phyloP scores from a whole-genome alignment of 1,140 invertebrate genomes.

The Temnothorax curvispinosus region DNA sequence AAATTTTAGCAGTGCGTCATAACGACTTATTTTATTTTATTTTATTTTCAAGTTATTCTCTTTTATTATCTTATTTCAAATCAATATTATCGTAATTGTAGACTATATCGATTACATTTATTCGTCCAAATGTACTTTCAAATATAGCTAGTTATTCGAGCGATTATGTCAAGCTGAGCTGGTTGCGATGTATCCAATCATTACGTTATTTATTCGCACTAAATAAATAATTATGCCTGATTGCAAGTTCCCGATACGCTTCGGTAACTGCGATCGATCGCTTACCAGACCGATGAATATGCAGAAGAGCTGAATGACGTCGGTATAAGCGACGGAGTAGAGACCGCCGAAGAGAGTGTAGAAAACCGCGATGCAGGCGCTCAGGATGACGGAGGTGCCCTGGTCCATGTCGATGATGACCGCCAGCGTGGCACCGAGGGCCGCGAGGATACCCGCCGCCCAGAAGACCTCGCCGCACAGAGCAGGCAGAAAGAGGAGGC shows the following conservation, averaged over 20 bases:
- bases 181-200: background rate
- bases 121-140: background rate
- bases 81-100: background rate
- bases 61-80: background rate
- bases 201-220: background rate
- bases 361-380: constrained; percentile 97
- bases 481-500: constrained; percentile 97
- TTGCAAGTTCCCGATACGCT: background rate
- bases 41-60: background rate
- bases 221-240: constrained; percentile 3
- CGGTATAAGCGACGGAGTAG: constrained; percentile 99
- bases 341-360: constrained; percentile 99
- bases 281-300: constrained; percentile 98
- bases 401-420: constrained; percentile 99
- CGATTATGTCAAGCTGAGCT: too few relatives aligned
- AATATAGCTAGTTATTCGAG: background rate
- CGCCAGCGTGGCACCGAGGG: constrained; percentile 96
- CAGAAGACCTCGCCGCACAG: constrained; percentile 99
- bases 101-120: background rate
- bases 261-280: background rate
- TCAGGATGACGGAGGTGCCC: constrained; percentile 96
- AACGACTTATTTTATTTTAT: background rate
- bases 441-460: constrained; percentile 98
- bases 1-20: background rate
- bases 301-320: constrained; percentile 99